Conservation (phyloP, 2,113 vertebrate genomes). For the Calypte anna region DNA sequence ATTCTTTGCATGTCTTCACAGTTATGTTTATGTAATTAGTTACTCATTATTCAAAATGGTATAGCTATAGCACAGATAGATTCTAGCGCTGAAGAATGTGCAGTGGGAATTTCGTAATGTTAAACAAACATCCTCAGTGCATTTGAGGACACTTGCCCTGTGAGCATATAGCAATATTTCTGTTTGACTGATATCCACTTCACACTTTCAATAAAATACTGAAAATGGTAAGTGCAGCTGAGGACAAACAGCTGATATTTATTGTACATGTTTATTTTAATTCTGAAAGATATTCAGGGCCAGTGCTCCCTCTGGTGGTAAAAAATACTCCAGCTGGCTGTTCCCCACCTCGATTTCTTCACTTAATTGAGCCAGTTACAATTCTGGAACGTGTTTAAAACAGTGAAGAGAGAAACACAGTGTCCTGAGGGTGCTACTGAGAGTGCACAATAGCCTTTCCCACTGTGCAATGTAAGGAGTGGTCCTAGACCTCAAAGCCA, state of each 20-base stretch:
- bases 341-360: background rate
- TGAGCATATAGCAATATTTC: slow-evolving; percentile 37
- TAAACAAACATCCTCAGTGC: slow-evolving; percentile 19
- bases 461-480: background rate
- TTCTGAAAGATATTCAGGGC: background rate
- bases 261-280: slow-evolving; percentile 14
- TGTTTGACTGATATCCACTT: slow-evolving; percentile 52
- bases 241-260: slow-evolving; percentile 57
- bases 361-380: background rate
- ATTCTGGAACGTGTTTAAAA: background rate
- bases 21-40: slow-evolving; percentile 45
- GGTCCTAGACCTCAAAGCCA: background rate
- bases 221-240: slow-evolving; percentile 56
- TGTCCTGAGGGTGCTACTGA: background rate
- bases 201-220: slow-evolving; percentile 50
- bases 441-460: background rate
- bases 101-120: slow-evolving; percentile 32
- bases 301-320: slow-evolving; percentile 59
- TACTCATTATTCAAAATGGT: background rate
- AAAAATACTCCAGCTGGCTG: background rate
- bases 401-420: background rate
- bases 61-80: background rate
- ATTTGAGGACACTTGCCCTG: slow-evolving; percentile 32
- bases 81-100: background rate
- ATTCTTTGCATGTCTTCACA: slow-evolving; percentile 33